Evolutionary conservation across 2,888 invertebrate species (phyloP).

Genomic region (Gerris lacustris): DNA sequence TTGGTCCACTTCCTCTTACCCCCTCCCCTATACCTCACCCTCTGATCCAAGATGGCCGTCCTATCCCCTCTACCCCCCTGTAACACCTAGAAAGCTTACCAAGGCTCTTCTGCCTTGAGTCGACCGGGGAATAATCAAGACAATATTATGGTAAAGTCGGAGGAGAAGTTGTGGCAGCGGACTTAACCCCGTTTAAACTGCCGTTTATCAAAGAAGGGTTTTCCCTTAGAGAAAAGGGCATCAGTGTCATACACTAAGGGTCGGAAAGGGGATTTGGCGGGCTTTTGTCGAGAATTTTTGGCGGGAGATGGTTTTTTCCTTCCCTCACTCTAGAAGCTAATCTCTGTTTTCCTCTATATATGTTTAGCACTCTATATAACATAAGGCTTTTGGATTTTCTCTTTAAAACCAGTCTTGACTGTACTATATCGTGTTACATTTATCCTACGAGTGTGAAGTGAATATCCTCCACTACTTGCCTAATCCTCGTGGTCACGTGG

Average conservation of each 20-base stretch:
- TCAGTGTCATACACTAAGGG: neutral
- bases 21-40: neutral
- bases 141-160: neutral
- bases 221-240: neutral
- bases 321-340: neutral
- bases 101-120: neutral
- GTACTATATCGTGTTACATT: no score
- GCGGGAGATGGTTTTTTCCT: neutral
- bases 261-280: neutral
- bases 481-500: no score
- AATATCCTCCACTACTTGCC: no score
- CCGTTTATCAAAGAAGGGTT: neutral
- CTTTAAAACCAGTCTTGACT: no score
- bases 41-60: neutral
- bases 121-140: neutral
- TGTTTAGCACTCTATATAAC: no score
- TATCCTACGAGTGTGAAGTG: no score
- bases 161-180: neutral
- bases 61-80: neutral
- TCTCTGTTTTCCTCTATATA: neutral
- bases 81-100: neutral
- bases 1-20: neutral
- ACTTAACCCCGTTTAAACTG: constrained; percentile 1
- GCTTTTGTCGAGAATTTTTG: neutral
- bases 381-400: no score